Evolutionary conservation across 2,888 invertebrate genomes (phyloP).

Genomic region (Cactoblastis cactorum): DNA sequence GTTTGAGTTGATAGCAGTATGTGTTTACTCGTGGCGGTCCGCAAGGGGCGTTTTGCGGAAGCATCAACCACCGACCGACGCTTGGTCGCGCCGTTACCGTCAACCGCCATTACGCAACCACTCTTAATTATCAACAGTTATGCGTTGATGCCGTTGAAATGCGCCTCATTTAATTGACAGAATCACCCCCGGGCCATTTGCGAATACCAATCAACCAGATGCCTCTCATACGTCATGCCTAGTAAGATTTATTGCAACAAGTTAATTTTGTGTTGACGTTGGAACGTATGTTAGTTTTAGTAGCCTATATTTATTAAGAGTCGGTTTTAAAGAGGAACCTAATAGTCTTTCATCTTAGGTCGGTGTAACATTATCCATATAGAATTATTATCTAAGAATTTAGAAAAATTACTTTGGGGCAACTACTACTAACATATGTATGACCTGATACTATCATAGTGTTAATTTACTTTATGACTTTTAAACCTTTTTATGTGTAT

Average conservation of each 20-base stretch:
- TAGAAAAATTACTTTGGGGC: no score
- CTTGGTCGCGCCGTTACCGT: slow-evolving; percentile 57
- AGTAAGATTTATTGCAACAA: not conserved
- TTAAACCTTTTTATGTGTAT: no score
- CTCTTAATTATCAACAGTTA: slow-evolving; percentile 77
- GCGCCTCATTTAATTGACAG: slow-evolving; percentile 38
- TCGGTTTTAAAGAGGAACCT: no score
- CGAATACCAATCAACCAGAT: slow-evolving; percentile 1
- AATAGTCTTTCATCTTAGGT: no score
- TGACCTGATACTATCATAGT: no score
- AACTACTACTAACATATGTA: no score
- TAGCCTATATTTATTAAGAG: no score
- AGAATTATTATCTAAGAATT: no score
- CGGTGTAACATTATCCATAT: no score
- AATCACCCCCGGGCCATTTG: slow-evolving; percentile 28
- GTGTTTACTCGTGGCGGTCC: slow-evolving; percentile 31
- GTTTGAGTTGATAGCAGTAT: slow-evolving; percentile 28
- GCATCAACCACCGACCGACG: slow-evolving; percentile 49
- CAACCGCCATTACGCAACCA: slow-evolving; percentile 60
- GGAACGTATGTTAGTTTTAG: not conserved
- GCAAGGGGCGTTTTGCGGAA: slow-evolving; percentile 57
- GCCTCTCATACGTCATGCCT: not conserved
- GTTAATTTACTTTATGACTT: no score
- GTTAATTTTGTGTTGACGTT: not conserved
- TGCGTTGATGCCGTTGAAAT: slow-evolving; percentile 42